phyloP scores from a whole-genome alignment of 2,888 invertebrate species.

The Hydrotaea diabolus region DNA sequence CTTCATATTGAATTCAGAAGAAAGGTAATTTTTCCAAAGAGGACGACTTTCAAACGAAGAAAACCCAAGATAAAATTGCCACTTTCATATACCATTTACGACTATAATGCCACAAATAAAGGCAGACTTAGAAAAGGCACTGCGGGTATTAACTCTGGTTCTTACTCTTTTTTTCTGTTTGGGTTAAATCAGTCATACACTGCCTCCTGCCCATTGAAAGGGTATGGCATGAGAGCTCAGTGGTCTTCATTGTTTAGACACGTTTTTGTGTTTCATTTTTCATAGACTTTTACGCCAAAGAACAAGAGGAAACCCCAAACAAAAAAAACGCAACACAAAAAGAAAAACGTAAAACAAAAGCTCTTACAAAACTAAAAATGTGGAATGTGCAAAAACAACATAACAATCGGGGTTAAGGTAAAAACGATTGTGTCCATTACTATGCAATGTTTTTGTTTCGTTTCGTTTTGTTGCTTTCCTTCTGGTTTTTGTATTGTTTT shows the following conservation, averaged over 20 bases:
- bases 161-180: too few relatives aligned
- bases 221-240: neutral
- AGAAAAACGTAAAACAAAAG: neutral
- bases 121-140: too few relatives aligned
- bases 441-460: constrained; percentile 5
- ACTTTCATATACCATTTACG: neutral
- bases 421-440: constrained; percentile 58
- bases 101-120: too few relatives aligned
- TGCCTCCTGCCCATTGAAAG: neutral
- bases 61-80: too few relatives aligned
- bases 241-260: neutral
- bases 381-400: neutral
- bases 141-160: neutral
- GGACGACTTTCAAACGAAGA: too few relatives aligned
- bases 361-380: too few relatives aligned
- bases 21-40: too few relatives aligned
- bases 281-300: neutral
- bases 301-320: neutral
- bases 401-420: constrained; percentile 65
- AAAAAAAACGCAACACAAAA: neutral
- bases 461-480: neutral
- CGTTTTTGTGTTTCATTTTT: constrained; percentile 2
- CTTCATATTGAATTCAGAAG: too few relatives aligned
- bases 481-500: constrained; percentile 31
- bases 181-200: neutral